Conservation (phyloP, 2,113 vertebrate species). For the Argyrosomus japonicus region DNA sequence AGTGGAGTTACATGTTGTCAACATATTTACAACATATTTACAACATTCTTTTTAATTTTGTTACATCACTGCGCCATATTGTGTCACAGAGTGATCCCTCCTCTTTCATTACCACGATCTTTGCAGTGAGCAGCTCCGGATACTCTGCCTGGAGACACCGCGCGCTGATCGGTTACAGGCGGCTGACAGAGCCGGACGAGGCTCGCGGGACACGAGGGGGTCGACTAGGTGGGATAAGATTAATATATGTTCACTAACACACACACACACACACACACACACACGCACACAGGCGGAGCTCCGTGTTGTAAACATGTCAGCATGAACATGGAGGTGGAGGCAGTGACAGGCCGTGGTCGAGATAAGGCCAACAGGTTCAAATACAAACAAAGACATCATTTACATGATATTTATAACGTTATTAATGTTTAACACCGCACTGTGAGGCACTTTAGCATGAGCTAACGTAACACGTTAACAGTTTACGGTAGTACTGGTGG, state of each 20-base stretch:
- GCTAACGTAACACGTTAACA: too few species aligned
- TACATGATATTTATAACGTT: too few species aligned
- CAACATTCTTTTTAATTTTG: too few species aligned
- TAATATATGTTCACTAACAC: neutral
- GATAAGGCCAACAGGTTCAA: neutral
- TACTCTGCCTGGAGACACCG: slow-evolving; percentile 81
- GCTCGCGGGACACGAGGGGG: slow-evolving; percentile 16
- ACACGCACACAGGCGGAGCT: neutral
- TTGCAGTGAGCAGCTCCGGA: neutral
- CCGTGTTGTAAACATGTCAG: neutral
- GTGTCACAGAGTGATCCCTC: slow-evolving; percentile 35
- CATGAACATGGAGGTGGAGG: neutral
- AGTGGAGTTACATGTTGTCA: too few species aligned
- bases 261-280: neutral
- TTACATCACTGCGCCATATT: too few species aligned
- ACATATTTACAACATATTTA: too few species aligned
- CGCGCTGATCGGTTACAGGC: slow-evolving; percentile 43
- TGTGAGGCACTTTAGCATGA: too few species aligned
- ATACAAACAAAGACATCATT: too few species aligned
- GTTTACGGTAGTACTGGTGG: too few species aligned
- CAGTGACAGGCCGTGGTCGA: neutral
- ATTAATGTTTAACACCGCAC: too few species aligned
- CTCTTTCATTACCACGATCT: neutral
- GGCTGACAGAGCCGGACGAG: slow-evolving; percentile 37
- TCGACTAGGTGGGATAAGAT: slow-evolving; percentile 60